These are phyloP conservation scores for Meloe dianella DNA, from an alignment of 2,888 invertebrate genomes.

Conservation along the genomic window DNA sequence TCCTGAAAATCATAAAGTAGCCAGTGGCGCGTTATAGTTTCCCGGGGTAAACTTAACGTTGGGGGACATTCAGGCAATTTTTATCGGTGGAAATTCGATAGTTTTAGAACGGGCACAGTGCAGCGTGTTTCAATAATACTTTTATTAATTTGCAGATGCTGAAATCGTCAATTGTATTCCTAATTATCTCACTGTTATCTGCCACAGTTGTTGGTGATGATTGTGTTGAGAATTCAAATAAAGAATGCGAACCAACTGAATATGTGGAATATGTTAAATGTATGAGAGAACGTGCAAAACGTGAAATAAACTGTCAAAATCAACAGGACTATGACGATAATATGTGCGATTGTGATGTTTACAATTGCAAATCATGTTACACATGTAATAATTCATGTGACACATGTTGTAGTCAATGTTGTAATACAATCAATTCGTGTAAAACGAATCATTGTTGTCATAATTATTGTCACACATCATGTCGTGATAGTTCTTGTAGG, in stretches of 20 bases:
- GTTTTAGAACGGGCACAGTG: no score
- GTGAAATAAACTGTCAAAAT: background rate
- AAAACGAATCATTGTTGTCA: constrained; percentile 55
- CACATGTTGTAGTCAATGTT: constrained; percentile 46
- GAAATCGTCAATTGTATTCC: background rate
- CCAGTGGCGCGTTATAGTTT: no score
- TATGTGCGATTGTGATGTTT: constrained; percentile 25
- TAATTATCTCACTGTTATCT: background rate
- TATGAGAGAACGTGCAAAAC: background rate
- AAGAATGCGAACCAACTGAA: background rate
- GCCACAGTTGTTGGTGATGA: background rate
- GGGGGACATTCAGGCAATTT: no score
- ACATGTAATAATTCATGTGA: constrained; percentile 39
- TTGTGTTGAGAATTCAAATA: background rate
- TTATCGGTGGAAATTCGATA: no score
- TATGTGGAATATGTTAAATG: background rate
- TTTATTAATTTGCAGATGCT: background rate
- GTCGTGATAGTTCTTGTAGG: constrained; percentile 51
- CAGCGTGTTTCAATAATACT: no score
- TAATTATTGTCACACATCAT: constrained; percentile 54
- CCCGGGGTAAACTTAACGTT: no score
- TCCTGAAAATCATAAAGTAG: no score
- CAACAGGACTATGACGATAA: background rate
- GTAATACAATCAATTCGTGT: constrained; percentile 44
- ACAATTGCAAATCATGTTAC: constrained; percentile 15